Conservation (phyloP, 2,797 vertebrate genomes). For the Todus mexicanus region DNA sequence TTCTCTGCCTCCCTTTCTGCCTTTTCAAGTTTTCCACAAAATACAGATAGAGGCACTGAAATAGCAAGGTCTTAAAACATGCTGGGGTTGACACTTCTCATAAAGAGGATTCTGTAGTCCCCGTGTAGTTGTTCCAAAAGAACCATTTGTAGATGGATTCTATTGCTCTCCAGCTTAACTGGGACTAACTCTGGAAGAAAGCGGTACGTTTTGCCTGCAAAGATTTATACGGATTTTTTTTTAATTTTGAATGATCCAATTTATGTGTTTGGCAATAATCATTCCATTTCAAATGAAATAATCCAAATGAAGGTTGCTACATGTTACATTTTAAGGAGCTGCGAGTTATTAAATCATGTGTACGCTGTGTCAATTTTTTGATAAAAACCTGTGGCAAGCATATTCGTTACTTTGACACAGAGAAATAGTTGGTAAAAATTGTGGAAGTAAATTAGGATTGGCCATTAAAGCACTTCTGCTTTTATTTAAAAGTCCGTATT, state of each 20-base stretch:
- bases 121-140: neutral
- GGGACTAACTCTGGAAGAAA: neutral
- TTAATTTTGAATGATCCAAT: neutral
- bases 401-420: neutral
- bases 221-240: neutral
- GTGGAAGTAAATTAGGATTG: neutral
- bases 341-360: neutral
- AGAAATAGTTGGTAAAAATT: neutral
- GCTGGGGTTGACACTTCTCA: neutral
- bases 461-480: neutral
- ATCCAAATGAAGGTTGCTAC: neutral
- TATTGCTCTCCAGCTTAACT: neutral
- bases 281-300: neutral
- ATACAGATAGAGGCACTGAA: neutral
- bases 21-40: neutral
- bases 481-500: neutral
- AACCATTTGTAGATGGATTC: neutral
- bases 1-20: neutral
- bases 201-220: neutral
- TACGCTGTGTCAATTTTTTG: neutral
- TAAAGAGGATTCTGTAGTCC: neutral
- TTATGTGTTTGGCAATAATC: neutral
- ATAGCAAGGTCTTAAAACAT: neutral
- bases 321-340: neutral
- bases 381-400: neutral